Conservation (phyloP, 1,140 invertebrate species). For the Portunus trituberculatus region DNA sequence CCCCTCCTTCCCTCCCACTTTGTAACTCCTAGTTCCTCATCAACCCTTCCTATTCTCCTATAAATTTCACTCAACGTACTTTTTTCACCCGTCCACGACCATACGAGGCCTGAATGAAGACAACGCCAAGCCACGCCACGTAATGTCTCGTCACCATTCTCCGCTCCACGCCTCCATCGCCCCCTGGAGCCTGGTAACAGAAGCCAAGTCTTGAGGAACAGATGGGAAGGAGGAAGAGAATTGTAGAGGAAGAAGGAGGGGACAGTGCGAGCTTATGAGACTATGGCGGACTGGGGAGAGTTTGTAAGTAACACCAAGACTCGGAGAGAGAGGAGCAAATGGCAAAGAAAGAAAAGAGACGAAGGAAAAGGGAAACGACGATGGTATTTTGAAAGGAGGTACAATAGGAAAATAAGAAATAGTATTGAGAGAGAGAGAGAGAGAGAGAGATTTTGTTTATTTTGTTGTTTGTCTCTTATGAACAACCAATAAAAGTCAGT, state of each 20-base stretch:
- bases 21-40: background rate
- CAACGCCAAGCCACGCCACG: too few species aligned
- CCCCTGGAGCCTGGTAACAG: background rate
- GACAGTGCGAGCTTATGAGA: background rate
- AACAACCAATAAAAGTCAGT: too few species aligned
- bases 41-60: too few species aligned
- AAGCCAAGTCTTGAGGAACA: background rate
- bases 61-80: too few species aligned
- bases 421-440: background rate
- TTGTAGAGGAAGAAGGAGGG: constrained; percentile 5
- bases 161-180: background rate
- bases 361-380: background rate
- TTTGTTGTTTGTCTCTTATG: too few species aligned
- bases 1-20: background rate
- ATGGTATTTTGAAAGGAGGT: too few species aligned
- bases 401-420: background rate
- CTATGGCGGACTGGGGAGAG: background rate
- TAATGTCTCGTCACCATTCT: background rate
- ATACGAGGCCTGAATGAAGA: too few species aligned
- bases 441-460: background rate
- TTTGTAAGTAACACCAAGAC: background rate
- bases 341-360: background rate
- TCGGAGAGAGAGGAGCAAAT: background rate
- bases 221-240: background rate
- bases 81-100: too few species aligned